Conservation (phyloP, 2,888 invertebrate genomes). For the Andrena trimmerana region DNA sequence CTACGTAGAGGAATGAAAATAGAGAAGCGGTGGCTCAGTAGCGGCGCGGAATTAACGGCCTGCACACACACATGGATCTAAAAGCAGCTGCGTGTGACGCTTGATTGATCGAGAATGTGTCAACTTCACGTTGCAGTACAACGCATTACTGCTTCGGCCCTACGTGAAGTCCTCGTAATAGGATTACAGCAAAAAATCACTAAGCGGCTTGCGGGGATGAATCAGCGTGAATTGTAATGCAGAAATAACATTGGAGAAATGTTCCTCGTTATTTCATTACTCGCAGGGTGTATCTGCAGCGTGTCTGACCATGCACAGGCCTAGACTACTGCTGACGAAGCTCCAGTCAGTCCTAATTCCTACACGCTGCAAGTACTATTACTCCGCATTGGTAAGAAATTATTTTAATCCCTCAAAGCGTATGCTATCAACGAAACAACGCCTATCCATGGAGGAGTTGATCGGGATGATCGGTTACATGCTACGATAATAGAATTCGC, state of each 20-base stretch:
- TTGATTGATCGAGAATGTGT: constrained; percentile 84
- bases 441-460: constrained; percentile 20
- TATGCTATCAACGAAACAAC: not conserved
- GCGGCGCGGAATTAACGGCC: constrained; percentile 67
- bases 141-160: constrained; percentile 77
- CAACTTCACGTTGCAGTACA: constrained; percentile 82
- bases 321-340: too few relatives aligned
- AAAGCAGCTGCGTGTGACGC: constrained; percentile 81
- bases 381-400: too few relatives aligned
- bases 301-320: too few relatives aligned
- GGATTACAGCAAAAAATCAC: constrained; percentile 69
- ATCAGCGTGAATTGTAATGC: not conserved
- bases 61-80: constrained; percentile 54
- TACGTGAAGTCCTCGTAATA: constrained; percentile 67
- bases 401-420: too few relatives aligned
- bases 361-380: too few relatives aligned
- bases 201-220: constrained; percentile 21
- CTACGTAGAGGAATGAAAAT: constrained; percentile 45
- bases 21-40: constrained; percentile 42
- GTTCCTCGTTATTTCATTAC: too few relatives aligned
- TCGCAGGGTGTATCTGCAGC: too few relatives aligned
- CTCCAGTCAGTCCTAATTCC: too few relatives aligned
- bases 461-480: constrained; percentile 32
- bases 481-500: constrained; percentile 54
- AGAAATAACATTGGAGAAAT: too few relatives aligned